Evolutionary conservation across 2,797 vertebrate species (phyloP), one percentile per base, ranked within the genome.

Genomic region (Euthynnus affinis): DNA sequence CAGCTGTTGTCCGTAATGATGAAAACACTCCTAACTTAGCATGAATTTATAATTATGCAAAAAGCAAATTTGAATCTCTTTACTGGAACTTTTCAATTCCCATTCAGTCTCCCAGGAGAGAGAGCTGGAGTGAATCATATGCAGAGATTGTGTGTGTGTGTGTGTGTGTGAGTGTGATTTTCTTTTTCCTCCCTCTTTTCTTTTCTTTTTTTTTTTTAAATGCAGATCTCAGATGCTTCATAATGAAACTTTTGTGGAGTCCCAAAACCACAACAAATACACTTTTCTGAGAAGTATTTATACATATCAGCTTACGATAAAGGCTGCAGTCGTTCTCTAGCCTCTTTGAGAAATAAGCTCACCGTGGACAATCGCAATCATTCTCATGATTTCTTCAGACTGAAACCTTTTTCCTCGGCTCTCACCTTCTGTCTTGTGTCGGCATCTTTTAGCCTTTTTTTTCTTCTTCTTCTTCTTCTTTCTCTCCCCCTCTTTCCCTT

Each of bases 161-260:
- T 2, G 48, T 48, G 72, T 71, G 71, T 74, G 46, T 75, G 69
- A 32, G 60, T 3, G 53, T 48, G 83, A 74, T 52, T 85, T 63
- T 79, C 60, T 71, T 29, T 55, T 27, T 44, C 18, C 53, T 12
- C 5, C 6, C 25, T 37, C 32, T 25, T n/a, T n/a, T 32, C 8
- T 62, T 15, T 34, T 63, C 62, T 49, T 23, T 32, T 34, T 72
- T 55, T 52, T 66, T 61, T 67, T 80, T 12, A 82, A 90, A 92
- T 88, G 88, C 85, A 91, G 73, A 91, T 92, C 87, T 92, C 85
- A 70, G 74, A 78, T 71, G 86, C 77, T 85, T 93, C 89, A 94
- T 92, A 90, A 88, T 92, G 95, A 95, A 96, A 95, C 92, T 91
- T 94, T 93, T 91, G 91, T 89, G 91, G 94, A 92, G 89, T 87